Base-by-base conservation (phyloP, 2,797 vertebrate genomes). In the Paedocypris micromegethes region DNA sequence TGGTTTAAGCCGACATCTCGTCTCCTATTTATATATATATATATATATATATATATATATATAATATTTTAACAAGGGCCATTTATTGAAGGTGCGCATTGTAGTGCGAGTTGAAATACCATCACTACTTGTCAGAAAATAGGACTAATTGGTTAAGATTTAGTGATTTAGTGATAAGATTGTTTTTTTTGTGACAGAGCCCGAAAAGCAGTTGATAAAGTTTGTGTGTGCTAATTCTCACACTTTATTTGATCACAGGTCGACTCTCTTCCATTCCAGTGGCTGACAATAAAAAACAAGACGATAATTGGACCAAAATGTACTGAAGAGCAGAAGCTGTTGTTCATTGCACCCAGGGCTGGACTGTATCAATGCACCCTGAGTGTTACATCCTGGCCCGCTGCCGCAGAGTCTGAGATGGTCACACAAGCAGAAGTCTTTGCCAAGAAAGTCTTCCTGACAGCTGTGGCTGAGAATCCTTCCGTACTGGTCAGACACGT, bases 211-310 rank as follows among this genome's bases (percentile, higher is more conserved):
- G 23, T 23, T 23, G 23, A 23, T 2, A 5, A 3, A 37, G n/a
- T 45, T 53, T 52, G 6, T 23, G 5, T 62, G 6, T 6, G 37
- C 3, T 48, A 56, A 53, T 23, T 0, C 41, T 38, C 53, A 43
- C n/a, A 6, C 39, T 52, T 9, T 2, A n/a, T 39, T 66, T 53
- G 38, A 48, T 47, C 47, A 1, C 73, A 94, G 97, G 84, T 97
- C 81, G 93, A 96, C 41, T 83, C 84, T 66, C 75, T 89, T 49
- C 90, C 91, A 6, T 91, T 92, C 54, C 93, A 91, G 39, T 96
- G 92, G 82, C 81, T 98, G 48, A 91, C 98, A 60, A 92, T 99
- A 78, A 98, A 98, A 84, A 97, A 92, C 84, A 97, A 93, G 87
- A 90, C 91, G 0, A 90, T 98, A 9, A 84, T 98, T 79, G 94